Evolutionary conservation across 2,888 invertebrate genomes (phyloP).

Genomic region (Drosophila histrio): DNA sequence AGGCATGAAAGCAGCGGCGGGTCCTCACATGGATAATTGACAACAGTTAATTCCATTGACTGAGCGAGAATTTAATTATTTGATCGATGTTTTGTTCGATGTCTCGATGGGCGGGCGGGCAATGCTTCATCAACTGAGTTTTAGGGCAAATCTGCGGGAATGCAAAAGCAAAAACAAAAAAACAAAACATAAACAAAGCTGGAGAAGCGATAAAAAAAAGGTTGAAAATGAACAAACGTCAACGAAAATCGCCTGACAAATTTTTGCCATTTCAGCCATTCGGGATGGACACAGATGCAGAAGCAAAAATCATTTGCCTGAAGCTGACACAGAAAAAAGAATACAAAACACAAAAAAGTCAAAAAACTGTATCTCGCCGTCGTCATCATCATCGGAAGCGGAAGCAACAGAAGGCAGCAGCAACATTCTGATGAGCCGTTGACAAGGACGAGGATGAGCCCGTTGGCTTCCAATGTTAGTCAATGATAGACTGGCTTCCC

Average conservation of each 20-base stretch:
- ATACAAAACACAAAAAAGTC: constrained; percentile 1
- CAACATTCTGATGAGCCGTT: constrained; percentile 32
- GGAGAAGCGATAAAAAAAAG: constrained; percentile 16
- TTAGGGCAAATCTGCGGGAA: not conserved
- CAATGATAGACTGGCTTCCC: constrained; percentile 19
- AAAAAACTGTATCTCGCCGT: constrained; percentile 29
- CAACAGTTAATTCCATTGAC: constrained; percentile 76
- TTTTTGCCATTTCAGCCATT: constrained; percentile 65
- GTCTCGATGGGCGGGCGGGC: constrained; percentile 57
- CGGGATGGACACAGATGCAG: constrained; percentile 36
- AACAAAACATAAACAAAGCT: constrained; percentile 30
- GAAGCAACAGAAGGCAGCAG: constrained; percentile 52
- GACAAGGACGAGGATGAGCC: constrained; percentile 21
- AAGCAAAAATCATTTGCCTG: constrained; percentile 23
- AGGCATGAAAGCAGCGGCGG: constrained; percentile 74
- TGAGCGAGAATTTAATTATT: constrained; percentile 75
- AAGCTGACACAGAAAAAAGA: not conserved
- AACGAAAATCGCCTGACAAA: constrained; percentile 57
- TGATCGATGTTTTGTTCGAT: constrained; percentile 25
- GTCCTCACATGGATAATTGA: constrained; percentile 73
- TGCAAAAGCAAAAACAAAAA: not conserved
- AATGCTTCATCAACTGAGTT: not conserved
- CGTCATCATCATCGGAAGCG: constrained; percentile 67
- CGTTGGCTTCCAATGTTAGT: constrained; percentile 27
- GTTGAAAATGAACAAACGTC: constrained; percentile 47